phyloP scores from a whole-genome alignment of 2,797 vertebrate species.

The Natrix natrix region DNA sequence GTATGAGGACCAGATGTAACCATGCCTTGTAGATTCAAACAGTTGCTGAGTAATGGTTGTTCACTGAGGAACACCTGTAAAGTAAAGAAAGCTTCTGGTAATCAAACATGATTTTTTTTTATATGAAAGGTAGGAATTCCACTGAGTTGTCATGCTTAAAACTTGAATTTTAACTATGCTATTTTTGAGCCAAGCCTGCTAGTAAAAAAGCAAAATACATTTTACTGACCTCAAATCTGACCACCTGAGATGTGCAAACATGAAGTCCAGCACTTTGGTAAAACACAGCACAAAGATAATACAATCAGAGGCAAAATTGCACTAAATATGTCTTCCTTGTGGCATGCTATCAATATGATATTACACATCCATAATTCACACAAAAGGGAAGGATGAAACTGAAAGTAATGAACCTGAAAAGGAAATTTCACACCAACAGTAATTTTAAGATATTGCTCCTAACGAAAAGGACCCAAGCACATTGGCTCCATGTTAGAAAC shows the following conservation, averaged over 20 bases:
- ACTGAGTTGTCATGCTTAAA: background rate
- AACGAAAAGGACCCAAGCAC: background rate
- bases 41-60: background rate
- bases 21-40: background rate
- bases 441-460: background rate
- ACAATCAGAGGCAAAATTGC: background rate
- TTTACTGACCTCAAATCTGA: background rate
- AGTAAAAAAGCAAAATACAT: background rate
- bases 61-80: background rate
- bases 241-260: background rate
- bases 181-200: background rate
- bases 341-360: constrained; percentile 10
- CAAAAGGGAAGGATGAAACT: constrained; percentile 11
- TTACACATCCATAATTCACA: background rate
- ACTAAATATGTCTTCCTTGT: constrained; percentile 19
- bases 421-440: background rate
- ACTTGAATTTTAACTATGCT: background rate
- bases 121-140: background rate
- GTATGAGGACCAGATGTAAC: background rate
- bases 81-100: background rate
- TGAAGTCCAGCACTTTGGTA: background rate
- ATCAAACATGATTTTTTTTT: background rate
- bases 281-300: background rate
- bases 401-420: background rate
- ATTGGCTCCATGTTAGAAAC: background rate